These are phyloP conservation scores for Ascidia mentula DNA, from an alignment of 23 tunicate species.

Conservation along the genomic window DNA sequence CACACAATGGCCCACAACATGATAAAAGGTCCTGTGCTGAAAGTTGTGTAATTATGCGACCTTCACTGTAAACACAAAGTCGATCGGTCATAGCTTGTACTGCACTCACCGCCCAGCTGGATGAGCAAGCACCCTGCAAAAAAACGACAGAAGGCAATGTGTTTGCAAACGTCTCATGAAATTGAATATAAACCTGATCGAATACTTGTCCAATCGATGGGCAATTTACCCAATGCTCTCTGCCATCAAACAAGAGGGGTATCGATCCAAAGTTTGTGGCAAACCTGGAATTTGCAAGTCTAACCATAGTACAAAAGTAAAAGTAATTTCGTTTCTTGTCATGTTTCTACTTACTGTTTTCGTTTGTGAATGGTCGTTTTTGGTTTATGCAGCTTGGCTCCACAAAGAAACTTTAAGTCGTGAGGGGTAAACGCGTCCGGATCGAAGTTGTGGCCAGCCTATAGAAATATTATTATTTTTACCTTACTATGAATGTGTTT, in stretches of 20 bases:
- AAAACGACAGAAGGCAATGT: too few species aligned
- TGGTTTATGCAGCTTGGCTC: not conserved
- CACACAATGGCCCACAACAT: not conserved
- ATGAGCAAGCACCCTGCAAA: not conserved
- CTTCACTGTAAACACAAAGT: not conserved
- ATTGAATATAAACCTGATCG: not conserved
- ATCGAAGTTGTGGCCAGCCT: constrained; percentile 1
- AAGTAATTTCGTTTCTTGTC: not conserved
- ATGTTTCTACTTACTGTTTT: not conserved
- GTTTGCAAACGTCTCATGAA: too few species aligned
- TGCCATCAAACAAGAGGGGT: constrained; percentile 1
- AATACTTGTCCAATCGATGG: not conserved
- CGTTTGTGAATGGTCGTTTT: not conserved
- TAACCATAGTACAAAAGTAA: too few species aligned
- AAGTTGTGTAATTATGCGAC: not conserved
- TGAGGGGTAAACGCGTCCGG: not conserved
- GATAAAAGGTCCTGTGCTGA: not conserved
- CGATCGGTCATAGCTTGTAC: constrained; percentile 1
- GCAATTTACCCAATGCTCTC: not conserved
- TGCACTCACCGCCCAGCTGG: not conserved
- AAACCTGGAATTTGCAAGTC: not conserved
- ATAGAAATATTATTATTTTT: not conserved
- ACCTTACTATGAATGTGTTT: not conserved
- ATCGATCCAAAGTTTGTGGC: not conserved
- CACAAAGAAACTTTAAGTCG: not conserved